Percentiles rank a stretch among this genome's conserved stretches.
Conservation (phyloP, 2,888 invertebrate genomes). For the Acleris emargana region DNA sequence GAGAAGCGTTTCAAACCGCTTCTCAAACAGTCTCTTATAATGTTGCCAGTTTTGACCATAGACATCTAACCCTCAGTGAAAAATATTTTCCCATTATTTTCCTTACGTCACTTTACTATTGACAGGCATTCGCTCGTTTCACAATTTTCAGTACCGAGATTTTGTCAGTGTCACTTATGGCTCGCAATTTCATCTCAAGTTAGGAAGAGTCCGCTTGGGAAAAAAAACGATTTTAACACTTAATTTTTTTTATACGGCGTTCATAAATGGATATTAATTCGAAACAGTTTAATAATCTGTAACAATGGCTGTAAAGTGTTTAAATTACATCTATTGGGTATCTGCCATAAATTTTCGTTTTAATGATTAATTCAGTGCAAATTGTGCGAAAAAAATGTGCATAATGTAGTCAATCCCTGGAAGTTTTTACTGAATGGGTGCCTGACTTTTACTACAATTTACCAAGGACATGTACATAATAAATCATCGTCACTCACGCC, state of each 20-base stretch:
- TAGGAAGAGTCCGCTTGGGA: slow-evolving; percentile 21
- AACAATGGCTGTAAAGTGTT: slow-evolving; percentile 10
- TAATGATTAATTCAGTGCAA: slow-evolving; percentile 46
- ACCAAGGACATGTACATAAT: slow-evolving; percentile 81
- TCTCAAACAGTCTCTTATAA: not conserved
- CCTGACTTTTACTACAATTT: slow-evolving; percentile 63
- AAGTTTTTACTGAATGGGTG: slow-evolving; percentile 66
- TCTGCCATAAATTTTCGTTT: slow-evolving; percentile 42
- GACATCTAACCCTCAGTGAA: slow-evolving; percentile 5
- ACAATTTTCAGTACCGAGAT: slow-evolving; percentile 34
- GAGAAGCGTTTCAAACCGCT: not conserved
- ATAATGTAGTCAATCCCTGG: slow-evolving; percentile 52
- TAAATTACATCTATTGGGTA: slow-evolving; percentile 23
- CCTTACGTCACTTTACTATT: slow-evolving; percentile 31
- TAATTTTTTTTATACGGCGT: slow-evolving; percentile 14
- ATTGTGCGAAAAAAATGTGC: slow-evolving; percentile 43
- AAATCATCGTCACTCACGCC: slow-evolving; percentile 71
- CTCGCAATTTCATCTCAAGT: slow-evolving; percentile 28
- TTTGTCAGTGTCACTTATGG: slow-evolving; percentile 39
- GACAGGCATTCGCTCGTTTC: slow-evolving; percentile 28
- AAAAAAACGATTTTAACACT: slow-evolving; percentile 15
- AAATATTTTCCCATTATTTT: slow-evolving; percentile 14
- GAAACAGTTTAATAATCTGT: not conserved
- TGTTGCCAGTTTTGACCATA: slow-evolving; percentile 28
- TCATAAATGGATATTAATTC: not conserved